phyloP scores from a whole-genome alignment of 2,797 vertebrate species.

The Pygocentrus nattereri region DNA sequence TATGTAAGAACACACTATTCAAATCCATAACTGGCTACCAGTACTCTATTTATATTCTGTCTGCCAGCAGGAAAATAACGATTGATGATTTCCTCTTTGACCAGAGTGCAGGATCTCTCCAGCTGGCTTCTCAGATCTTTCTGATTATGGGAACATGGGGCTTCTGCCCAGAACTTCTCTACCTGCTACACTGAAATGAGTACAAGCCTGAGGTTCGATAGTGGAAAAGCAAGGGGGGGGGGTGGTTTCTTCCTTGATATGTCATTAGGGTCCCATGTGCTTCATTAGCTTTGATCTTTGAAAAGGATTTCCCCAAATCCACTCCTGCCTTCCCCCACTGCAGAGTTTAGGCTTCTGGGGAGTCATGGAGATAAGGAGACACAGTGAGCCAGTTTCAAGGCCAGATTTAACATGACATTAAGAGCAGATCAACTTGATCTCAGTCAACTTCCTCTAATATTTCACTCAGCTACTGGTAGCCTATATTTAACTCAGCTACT shows the following conservation, averaged over 20 bases:
- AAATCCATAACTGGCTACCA: background rate
- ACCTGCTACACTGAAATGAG: background rate
- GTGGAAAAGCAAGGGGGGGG: background rate
- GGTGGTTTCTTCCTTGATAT: slow-evolving; percentile 9
- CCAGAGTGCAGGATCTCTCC: background rate
- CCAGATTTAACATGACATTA: background rate
- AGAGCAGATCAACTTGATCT: background rate
- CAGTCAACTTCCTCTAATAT: no score
- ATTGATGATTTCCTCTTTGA: slow-evolving; percentile 5
- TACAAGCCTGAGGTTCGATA: background rate
- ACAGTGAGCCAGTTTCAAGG: background rate
- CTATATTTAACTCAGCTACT: no score
- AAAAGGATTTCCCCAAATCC: slow-evolving; percentile 29
- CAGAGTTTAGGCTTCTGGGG: slow-evolving; percentile 10
- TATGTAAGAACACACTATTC: background rate
- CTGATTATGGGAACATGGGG: background rate
- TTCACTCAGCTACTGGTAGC: no score
- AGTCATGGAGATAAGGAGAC: background rate
- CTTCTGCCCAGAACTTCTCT: background rate
- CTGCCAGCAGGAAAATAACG: background rate
- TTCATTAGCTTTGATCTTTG: slow-evolving; percentile 30
- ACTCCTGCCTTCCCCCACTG: background rate
- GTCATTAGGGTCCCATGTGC: slow-evolving; percentile 1
- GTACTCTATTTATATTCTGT: background rate
- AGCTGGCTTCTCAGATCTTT: background rate